Base-by-base conservation (phyloP, 2,113 vertebrate genomes). In the Casuarius casuarius region DNA sequence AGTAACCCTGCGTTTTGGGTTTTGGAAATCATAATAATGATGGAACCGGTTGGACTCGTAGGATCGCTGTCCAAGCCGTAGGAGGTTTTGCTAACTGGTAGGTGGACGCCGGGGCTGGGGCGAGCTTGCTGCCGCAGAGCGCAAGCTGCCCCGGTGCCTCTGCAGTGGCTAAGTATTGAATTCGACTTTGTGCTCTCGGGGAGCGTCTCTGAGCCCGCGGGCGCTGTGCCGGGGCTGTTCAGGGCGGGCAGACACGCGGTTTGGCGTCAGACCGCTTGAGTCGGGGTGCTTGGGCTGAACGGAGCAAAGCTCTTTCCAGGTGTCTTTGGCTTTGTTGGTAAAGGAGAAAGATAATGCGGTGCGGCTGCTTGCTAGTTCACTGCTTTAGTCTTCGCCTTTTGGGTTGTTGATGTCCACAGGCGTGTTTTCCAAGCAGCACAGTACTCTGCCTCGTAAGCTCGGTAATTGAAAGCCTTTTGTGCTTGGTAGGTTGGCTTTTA, bases 401-500 rank as follows among this genome's bases (percentile, higher is more conserved):
- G 83, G 77, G 63, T 92, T 92, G 66, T 73, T 90, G 76, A 92
- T 91, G 84, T 96, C 93, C 68, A 80, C 68, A 26, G 63, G 81
- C 52, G 70, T 90, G 94, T 97, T 92, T 91, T 94, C 91, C 87
- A 87, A 89, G 90, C 82, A 92, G 52, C 91, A 13, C 42, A 91
- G 93, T 73, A 87, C 59, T 95, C 87, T 95, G 68, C 73, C 54
- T 80, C 78, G 84, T 91, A 61, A 87, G 61, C 52, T 81, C 28
- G 52, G 89, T 97, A 95, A 93, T 94, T 94, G 94, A 86, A 97
- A 94, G 92, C 84, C 75, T 92, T 66, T 94, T 96, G 77, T 90
- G 92, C 92, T 95, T 97, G 67, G 83, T 91, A 93, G 81, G 94
- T 95, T 96, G 80, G 92, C 94, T 96, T 94, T 97, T 97, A 97